Percentiles rank a stretch among this genome's conserved stretches.
Evolutionary conservation across 2,113 vertebrate species (phyloP).

Genomic region (Cariama cristata): DNA sequence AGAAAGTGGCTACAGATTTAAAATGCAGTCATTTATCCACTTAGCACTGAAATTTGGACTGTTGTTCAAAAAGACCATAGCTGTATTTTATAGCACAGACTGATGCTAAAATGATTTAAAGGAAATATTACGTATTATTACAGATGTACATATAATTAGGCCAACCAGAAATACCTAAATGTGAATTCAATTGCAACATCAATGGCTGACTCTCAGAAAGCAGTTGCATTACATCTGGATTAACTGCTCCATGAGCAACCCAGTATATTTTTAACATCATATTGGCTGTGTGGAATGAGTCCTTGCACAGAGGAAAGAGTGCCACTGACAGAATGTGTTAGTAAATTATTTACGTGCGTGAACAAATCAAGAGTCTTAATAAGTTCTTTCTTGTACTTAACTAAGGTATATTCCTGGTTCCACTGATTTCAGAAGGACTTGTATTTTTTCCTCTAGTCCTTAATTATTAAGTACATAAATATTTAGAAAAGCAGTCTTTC

Average conservation of each 20-base stretch:
- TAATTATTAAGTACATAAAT: not conserved
- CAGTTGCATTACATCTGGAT: not conserved
- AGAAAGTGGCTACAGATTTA: not conserved
- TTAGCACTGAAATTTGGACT: not conserved
- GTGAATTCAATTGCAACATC: not conserved
- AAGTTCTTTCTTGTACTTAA: not conserved
- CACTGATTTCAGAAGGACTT: not conserved
- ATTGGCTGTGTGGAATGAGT: not conserved
- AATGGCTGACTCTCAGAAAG: not conserved
- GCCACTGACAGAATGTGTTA: not conserved
- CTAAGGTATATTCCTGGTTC: not conserved
- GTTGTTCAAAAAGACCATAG: not conserved
- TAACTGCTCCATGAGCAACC: not conserved
- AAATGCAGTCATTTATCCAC: not conserved
- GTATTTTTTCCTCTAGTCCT: not conserved
- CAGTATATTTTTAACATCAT: not conserved
- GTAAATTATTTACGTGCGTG: not conserved
- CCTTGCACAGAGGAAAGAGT: not conserved
- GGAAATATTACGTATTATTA: not conserved
- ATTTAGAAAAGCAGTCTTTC: not conserved
- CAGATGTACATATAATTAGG: not conserved
- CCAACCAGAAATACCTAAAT: not conserved
- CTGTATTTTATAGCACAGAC: not conserved
- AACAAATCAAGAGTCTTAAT: not conserved
- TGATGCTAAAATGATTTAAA: not conserved